Evolutionary conservation across 1,140 invertebrate genomes (phyloP).

Genomic region (Helicoverpa zea): DNA sequence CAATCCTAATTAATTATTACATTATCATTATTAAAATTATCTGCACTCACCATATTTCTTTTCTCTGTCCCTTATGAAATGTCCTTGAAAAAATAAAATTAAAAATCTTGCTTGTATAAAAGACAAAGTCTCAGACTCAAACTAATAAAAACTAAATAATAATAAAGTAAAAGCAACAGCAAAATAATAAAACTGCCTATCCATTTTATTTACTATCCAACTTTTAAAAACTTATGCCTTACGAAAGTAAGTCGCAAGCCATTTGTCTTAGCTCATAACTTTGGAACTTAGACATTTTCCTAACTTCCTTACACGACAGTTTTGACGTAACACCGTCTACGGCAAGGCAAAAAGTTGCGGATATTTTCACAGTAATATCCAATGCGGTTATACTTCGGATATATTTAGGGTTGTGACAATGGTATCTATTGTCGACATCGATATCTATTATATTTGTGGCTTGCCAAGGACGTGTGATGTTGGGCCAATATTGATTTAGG

Average conservation of each 20-base stretch:
- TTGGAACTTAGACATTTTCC: conserved; percentile 17
- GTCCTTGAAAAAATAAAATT: no score
- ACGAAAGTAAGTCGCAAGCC: conserved; percentile 6
- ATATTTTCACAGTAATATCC: conserved; percentile 10
- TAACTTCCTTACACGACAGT: background rate
- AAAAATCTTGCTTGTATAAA: no score
- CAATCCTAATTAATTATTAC: no score
- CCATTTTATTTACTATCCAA: conserved; percentile 32
- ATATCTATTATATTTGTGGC: background rate
- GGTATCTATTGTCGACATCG: background rate
- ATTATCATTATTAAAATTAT: no score
- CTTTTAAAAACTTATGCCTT: conserved; percentile 17
- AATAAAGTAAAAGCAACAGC: conserved; percentile 17
- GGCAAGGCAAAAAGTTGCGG: conserved; percentile 2
- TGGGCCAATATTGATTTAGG: conserved; percentile 33
- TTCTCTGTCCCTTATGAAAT: no score
- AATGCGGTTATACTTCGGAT: background rate
- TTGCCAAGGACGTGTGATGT: background rate
- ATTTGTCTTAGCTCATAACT: conserved; percentile 30
- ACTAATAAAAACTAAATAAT: conserved; percentile 6
- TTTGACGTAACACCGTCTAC: conserved; percentile 4
- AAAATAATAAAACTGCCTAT: conserved; percentile 21
- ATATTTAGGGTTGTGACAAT: conserved; percentile 6
- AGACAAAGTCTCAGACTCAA: background rate
- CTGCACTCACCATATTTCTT: no score